phyloP scores from a whole-genome alignment of 2,797 vertebrate genomes.

The Tauraco hartlaubi region DNA sequence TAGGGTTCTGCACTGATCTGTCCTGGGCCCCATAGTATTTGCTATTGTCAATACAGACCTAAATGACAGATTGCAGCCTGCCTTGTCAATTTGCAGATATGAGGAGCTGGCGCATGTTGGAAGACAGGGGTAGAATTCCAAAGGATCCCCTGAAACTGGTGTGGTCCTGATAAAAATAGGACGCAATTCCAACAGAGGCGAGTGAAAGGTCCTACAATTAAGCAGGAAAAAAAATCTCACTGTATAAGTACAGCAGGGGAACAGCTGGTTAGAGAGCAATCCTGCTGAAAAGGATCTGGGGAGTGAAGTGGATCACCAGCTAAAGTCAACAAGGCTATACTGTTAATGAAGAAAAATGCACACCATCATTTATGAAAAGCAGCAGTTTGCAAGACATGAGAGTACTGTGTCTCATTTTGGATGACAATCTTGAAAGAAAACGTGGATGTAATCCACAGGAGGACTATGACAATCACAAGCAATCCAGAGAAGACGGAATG shows the following conservation, averaged over 20 bases:
- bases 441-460: background rate
- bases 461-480: background rate
- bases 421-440: background rate
- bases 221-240: background rate
- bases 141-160: background rate
- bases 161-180: background rate
- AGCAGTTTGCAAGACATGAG: background rate
- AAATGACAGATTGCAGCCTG: background rate
- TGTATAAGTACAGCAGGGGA: background rate
- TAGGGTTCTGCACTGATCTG: background rate
- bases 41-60: background rate
- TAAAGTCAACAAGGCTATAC: background rate
- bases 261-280: background rate
- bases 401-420: background rate
- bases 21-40: background rate
- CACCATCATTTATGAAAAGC: background rate
- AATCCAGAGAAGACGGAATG: background rate
- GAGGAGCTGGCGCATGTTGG: background rate
- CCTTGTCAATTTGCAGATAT: background rate
- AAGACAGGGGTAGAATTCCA: background rate
- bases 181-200: rapidly evolving
- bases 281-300: background rate
- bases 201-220: background rate
- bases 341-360: background rate
- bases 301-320: background rate